Base-by-base conservation (phyloP, 2,797 vertebrate species). In the Myotis pilosus region DNA sequence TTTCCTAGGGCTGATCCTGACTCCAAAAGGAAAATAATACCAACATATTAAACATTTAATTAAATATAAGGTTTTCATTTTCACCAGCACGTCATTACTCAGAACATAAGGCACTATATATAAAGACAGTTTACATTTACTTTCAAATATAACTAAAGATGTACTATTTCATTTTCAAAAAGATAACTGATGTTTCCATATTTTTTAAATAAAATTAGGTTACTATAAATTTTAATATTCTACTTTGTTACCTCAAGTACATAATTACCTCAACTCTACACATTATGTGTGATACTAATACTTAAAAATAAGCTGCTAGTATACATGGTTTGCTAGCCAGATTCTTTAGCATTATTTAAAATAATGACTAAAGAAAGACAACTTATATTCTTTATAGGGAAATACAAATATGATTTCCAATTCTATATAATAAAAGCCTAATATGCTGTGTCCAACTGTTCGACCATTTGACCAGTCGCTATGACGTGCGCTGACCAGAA, bases 71-170 rank as follows among this genome's bases (percentile, higher is more conserved):
- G 47, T 75, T 74, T 87, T 89, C 5, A 72, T 53, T 92, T 92
- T 83, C 33, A 64, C 8, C 71, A 89, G 7, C 4, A 83, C 93
- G 11, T 62, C 33, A 91, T 75, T 93, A 94, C 20, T 83, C 8
- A 62, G 23, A 94, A 87, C 30, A 68, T 55, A 93, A 74, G 69
- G 30, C 15, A 69, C 2, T 74, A 38, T 33, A 53, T 62, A 62
- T 47, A 25, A 81, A 90, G 7, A 55, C 6, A 94, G 2, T 10
- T 93, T 95, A 82, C 38, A 4, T 69, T 78, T 82, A 82, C 36
- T 92, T 74, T 82, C 23, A 92, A 62, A 92, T 69, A 80, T n/a
- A 93, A 94, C 84, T 53, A 76, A 80, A 74, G 6, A 91, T 68
- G 1, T 30, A 33, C 4, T 25, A 87, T 68, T 68, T 91, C 91